A percentile compares a stretch with the other conserved stretches of the same genome.
phyloP scores from a whole-genome alignment of 2,888 invertebrate species.

The Lydus trimaculatus region DNA sequence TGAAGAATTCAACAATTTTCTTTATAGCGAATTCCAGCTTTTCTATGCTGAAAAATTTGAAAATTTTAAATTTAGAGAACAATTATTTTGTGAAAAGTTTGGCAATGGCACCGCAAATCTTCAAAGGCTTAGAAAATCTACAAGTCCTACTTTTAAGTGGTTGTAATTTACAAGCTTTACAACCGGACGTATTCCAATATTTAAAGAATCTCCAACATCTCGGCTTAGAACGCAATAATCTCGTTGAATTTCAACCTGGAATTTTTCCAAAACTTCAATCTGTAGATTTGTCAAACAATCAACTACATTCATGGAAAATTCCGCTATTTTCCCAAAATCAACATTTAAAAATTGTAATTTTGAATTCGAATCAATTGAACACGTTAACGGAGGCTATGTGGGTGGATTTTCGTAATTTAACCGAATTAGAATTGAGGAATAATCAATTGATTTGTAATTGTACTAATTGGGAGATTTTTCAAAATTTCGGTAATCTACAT shows the following conservation, averaged over 20 bases:
- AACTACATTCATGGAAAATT: slow-evolving; percentile 64
- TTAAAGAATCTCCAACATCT: slow-evolving; percentile 64
- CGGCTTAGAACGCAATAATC: slow-evolving; percentile 62
- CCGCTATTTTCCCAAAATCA: slow-evolving; percentile 62
- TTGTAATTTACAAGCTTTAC: slow-evolving; percentile 62
- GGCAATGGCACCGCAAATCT: slow-evolving; percentile 53
- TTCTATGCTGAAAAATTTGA: slow-evolving; percentile 58
- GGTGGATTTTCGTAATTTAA: slow-evolving; percentile 63
- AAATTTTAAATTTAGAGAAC: slow-evolving; percentile 64
- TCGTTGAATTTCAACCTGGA: slow-evolving; percentile 60
- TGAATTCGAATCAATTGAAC: slow-evolving; percentile 66
- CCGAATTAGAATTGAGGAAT: slow-evolving; percentile 61
- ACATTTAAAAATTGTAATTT: slow-evolving; percentile 57
- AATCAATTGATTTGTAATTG: slow-evolving; percentile 68
- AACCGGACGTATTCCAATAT: slow-evolving; percentile 61
- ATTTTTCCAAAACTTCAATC: slow-evolving; percentile 60
- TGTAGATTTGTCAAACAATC: slow-evolving; percentile 64
- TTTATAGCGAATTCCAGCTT: slow-evolving; percentile 63
- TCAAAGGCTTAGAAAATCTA: slow-evolving; percentile 63
- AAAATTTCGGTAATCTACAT: slow-evolving; percentile 2
- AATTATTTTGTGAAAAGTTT: slow-evolving; percentile 60
- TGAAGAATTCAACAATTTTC: slow-evolving; percentile 65
- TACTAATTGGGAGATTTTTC: slow-evolving; percentile 25
- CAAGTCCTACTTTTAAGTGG: slow-evolving; percentile 63
- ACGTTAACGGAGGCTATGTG: slow-evolving; percentile 67